Evolutionary conservation across 2,888 invertebrate species (phyloP).

Genomic region (Lycophotia porphyrea): DNA sequence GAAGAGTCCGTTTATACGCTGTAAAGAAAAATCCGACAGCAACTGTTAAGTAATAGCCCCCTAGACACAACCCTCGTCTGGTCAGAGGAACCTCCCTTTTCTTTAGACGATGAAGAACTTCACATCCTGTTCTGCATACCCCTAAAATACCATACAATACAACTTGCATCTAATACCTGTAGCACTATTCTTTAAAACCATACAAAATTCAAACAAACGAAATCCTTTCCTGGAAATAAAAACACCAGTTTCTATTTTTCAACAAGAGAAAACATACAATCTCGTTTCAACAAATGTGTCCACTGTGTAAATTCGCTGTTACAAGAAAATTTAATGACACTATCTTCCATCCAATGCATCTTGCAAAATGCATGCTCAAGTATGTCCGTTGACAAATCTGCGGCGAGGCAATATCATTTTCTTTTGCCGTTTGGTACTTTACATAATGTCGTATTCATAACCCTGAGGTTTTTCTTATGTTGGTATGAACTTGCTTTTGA

Average conservation of each 20-base stretch:
- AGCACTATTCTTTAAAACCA: background rate
- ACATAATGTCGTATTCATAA: slow-evolving; percentile 38
- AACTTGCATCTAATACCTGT: background rate
- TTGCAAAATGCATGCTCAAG: slow-evolving; percentile 46
- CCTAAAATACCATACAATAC: background rate
- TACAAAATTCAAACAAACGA: background rate
- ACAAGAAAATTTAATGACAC: slow-evolving; percentile 57
- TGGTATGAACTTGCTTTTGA: background rate
- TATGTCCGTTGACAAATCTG: slow-evolving; percentile 38
- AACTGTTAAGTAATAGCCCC: no score
- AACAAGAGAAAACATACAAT: slow-evolving; percentile 13
- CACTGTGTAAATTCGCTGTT: slow-evolving; percentile 52
- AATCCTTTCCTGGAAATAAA: slow-evolving; percentile 7
- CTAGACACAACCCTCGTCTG: no score
- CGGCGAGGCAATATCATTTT: slow-evolving; percentile 36
- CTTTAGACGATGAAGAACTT: no score
- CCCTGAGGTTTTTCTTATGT: background rate
- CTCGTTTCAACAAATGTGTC: slow-evolving; percentile 35
- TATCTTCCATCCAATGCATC: slow-evolving; percentile 41
- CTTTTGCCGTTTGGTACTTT: slow-evolving; percentile 25
- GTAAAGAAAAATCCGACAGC: no score
- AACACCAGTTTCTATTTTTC: slow-evolving; percentile 9
- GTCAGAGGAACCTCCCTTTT: no score
- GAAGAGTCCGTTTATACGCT: no score
- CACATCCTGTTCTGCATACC: no score